Percentiles rank a stretch among this genome's conserved stretches.
phyloP scores from a whole-genome alignment of 2,888 invertebrate genomes.

The Hedychridium roseum region DNA sequence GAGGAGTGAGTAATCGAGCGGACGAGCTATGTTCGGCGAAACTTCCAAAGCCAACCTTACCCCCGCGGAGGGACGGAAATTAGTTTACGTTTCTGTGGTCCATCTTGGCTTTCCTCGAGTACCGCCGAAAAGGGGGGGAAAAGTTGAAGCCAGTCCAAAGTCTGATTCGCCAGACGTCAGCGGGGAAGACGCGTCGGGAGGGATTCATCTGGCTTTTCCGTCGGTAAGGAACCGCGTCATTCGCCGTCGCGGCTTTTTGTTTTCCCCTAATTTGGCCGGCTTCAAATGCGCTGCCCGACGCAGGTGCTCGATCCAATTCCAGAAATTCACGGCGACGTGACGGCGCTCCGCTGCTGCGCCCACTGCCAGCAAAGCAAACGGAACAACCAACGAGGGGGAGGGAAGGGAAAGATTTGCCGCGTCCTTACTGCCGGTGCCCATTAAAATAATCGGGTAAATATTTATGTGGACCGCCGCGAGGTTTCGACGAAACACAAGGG shows the following conservation, averaged over 20 bases:
- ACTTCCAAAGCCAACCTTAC: too few relatives aligned
- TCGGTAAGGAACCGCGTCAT: conserved; percentile 15
- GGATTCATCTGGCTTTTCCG: too few relatives aligned
- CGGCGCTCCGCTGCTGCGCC: too few relatives aligned
- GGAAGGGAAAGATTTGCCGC: conserved; percentile 14
- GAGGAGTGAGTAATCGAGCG: too few relatives aligned
- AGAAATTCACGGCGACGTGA: conserved; percentile 18
- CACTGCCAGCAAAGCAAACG: not conserved
- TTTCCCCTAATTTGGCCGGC: conserved; percentile 25
- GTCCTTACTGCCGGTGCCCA: conserved; percentile 28
- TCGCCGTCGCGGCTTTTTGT: conserved; percentile 1
- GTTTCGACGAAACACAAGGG: conserved; percentile 5
- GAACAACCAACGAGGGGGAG: conserved; percentile 5
- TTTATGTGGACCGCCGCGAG: conserved; percentile 17
- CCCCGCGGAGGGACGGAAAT: too few relatives aligned
- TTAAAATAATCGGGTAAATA: conserved; percentile 33
- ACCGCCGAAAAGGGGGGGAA: too few relatives aligned
- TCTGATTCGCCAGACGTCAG: too few relatives aligned
- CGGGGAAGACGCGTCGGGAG: conserved; percentile 1
- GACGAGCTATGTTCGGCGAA: too few relatives aligned
- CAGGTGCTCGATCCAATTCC: conserved; percentile 26
- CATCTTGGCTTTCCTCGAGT: too few relatives aligned
- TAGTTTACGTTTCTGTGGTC: too few relatives aligned
- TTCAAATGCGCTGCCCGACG: conserved; percentile 18
- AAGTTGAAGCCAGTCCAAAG: too few relatives aligned